Base-by-base conservation (phyloP, 2,888 invertebrate genomes). In the Crepidodera aurea region DNA sequence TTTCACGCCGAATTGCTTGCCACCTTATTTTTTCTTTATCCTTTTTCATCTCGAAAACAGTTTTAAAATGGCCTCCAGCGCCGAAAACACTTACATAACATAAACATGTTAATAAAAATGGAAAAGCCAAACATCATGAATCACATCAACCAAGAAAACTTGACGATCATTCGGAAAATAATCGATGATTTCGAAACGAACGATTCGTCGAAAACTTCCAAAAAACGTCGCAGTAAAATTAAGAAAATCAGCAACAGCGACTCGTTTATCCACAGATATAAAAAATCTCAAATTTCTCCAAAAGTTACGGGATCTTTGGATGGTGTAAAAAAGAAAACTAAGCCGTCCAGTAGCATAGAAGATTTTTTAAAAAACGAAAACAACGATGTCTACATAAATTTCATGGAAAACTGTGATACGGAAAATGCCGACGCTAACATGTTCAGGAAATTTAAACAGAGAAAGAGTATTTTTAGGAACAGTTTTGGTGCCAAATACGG, bases 81-180 rank as follows among this genome's bases (percentile, higher is more conserved):
- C 10, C 25, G 25, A 25, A 4, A 29, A 19, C 3, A 46, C 16
- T 1, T 40, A 40, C 18, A 16, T 44, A 18, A 53, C 19, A 22
- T 19, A 39, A 64, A 60, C 46, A 68, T 68, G 66, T 22, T 65
- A 56, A 62, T 66, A 34, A 67, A 62, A 46, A 68, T 68, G 69
- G 69, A 72, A 51, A 63, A 64, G 42, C 29, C 55, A 19, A 60
- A 48, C 51, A 65, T 56, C 25, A 66, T 69, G 60, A 68, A 65
- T 51, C 68, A 71, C 60, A 53, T 64, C 34, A 64, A 64, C 8
- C 64, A 67, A 13, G 79, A 79, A 61, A 79, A 80, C 65, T 69
- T 80, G 18, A 76, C 78, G 65, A 79, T 80, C 40, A 79, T 80
- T 59, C 77, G 78, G 64, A 77, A 74, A 56, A 76, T 80, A 22